Conservation (phyloP, 2,888 invertebrate species). For the Zele albiditarsus region DNA sequence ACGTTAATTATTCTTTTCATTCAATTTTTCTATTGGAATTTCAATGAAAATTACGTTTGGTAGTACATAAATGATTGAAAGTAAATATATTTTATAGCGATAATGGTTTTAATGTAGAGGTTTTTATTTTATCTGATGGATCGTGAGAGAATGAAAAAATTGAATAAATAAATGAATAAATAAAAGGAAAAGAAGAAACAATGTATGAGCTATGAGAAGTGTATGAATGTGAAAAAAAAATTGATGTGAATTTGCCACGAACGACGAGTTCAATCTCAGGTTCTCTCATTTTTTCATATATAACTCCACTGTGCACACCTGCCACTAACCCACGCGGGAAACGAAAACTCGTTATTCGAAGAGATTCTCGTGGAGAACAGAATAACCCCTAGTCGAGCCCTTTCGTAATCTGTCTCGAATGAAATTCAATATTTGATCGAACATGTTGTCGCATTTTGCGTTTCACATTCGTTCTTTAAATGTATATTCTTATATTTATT, state of each 20-base stretch:
- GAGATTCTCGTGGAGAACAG: slow-evolving; percentile 21
- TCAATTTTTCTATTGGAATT: not conserved
- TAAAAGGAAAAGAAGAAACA: not conserved
- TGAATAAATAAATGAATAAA: not conserved
- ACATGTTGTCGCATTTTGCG: slow-evolving; percentile 34
- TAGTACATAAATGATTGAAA: not conserved
- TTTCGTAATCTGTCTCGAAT: slow-evolving; percentile 53
- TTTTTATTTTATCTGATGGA: slow-evolving; percentile 12
- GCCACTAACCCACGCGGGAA: slow-evolving; percentile 29
- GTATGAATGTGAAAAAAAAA: not conserved
- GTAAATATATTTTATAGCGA: not conserved
- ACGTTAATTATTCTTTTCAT: not conserved
- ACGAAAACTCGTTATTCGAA: slow-evolving; percentile 45
- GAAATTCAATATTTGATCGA: slow-evolving; percentile 59
- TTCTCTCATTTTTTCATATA: slow-evolving; percentile 33
- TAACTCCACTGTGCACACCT: slow-evolving; percentile 23
- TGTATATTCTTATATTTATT: not conserved
- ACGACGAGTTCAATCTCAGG: slow-evolving; percentile 27
- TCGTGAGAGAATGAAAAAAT: not conserved
- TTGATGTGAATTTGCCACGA: not conserved
- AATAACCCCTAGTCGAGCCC: slow-evolving; percentile 38
- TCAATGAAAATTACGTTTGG: not conserved
- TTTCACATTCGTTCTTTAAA: not conserved
- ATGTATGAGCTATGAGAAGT: not conserved
- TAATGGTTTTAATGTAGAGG: not conserved